Conservation (phyloP, 2,797 vertebrate genomes). For the Peromyscus eremicus region DNA sequence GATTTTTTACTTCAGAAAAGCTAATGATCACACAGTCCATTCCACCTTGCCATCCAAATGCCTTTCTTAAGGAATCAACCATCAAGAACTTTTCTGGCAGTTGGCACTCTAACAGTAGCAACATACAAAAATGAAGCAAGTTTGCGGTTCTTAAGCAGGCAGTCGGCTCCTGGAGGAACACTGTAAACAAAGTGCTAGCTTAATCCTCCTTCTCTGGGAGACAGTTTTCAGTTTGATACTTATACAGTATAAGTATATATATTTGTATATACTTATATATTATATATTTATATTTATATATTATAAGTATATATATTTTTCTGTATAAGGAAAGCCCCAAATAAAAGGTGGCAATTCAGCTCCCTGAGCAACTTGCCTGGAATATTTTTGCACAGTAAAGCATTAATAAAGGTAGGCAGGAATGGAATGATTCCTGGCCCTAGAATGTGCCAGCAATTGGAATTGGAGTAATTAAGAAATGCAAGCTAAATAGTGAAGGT, state of each 20-base stretch:
- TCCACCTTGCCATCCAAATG: neutral
- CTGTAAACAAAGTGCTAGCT: neutral
- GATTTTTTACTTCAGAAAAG: slow-evolving; percentile 28
- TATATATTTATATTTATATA: too few relatives aligned
- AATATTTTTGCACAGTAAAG: slow-evolving; percentile 52
- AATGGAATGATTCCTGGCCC: slow-evolving; percentile 29
- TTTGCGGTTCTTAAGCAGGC: slow-evolving; percentile 28
- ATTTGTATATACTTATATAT: too few relatives aligned
- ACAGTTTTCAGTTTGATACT: slow-evolving; percentile 52
- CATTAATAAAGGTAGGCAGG: slow-evolving; percentile 28
- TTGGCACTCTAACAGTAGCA: neutral
- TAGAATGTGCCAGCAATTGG: slow-evolving; percentile 35
- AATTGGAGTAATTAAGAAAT: slow-evolving; percentile 56
- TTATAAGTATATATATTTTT: too few relatives aligned
- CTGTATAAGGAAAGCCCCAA: slow-evolving; percentile 35
- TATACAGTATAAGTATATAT: too few relatives aligned
- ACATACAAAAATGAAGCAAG: neutral
- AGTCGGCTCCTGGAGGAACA: slow-evolving; percentile 56
- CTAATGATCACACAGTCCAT: slow-evolving; percentile 51
- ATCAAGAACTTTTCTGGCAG: slow-evolving; percentile 53
- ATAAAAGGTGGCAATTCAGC: slow-evolving; percentile 20
- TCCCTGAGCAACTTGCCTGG: slow-evolving; percentile 34
- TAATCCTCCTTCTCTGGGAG: slow-evolving; percentile 56
- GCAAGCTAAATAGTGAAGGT: slow-evolving; percentile 46
- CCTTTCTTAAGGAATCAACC: neutral